A percentile compares a stretch with the other conserved stretches of the same genome.
Evolutionary conservation across 2,113 vertebrate species (phyloP).

Genomic region (Nothoprocta perdicaria): DNA sequence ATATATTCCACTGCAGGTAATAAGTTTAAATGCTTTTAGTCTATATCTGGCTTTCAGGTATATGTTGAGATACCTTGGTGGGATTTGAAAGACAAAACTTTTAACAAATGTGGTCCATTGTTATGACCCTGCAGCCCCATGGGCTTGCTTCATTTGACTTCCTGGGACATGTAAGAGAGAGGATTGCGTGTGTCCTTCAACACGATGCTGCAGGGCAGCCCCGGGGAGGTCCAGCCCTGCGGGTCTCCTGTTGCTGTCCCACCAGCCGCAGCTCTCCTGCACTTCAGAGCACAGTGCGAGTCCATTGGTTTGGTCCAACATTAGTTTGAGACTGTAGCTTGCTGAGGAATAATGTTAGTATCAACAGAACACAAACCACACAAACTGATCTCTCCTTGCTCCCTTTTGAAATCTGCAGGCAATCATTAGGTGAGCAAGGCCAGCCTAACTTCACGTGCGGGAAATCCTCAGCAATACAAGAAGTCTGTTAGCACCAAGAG

Average conservation of each 20-base stretch:
- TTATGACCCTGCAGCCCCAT: not conserved
- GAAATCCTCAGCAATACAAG: not conserved
- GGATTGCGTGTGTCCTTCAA: not conserved
- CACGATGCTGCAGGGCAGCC: not conserved
- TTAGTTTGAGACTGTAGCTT: not conserved
- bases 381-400: not conserved
- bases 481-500: fast-evolving
- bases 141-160: not conserved
- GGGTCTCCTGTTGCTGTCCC: not conserved
- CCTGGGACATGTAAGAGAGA: not conserved
- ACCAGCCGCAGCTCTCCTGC: not conserved
- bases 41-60: not conserved
- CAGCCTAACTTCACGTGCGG: not conserved
- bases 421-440: not conserved
- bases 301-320: not conserved
- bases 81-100: not conserved
- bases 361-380: not conserved
- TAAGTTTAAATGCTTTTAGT: not conserved
- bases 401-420: not conserved
- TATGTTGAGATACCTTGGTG: not conserved
- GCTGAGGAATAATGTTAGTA: not conserved
- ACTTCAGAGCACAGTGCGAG: not conserved
- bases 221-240: not conserved
- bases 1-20: not conserved
- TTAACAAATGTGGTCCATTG: not conserved